These are phyloP conservation scores for Hoplias malabaricus DNA, from an alignment of 2,113 vertebrate genomes.

Conservation along the genomic window DNA sequence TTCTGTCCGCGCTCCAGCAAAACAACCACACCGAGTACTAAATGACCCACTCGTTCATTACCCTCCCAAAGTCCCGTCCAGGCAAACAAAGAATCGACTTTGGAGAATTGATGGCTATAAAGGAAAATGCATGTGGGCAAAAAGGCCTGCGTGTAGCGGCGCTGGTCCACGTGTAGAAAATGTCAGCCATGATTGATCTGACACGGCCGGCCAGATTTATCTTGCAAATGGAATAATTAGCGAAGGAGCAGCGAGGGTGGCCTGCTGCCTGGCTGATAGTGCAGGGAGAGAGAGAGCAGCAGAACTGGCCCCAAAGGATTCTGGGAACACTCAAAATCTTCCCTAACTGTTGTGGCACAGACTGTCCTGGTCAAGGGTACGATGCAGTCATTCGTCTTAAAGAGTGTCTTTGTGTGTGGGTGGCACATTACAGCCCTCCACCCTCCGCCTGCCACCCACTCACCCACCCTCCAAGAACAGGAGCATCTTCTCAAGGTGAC, in stretches of 20 bases:
- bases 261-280: conserved; percentile 81
- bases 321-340: conserved; percentile 63
- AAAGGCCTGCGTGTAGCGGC: conserved; percentile 86
- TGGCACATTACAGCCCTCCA: conserved; percentile 54
- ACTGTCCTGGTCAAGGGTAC: conserved; percentile 75
- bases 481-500: conserved; percentile 71
- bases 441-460: conserved; percentile 15
- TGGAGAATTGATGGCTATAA: conserved; percentile 84
- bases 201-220: conserved; percentile 85
- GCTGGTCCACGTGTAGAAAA: conserved; percentile 78
- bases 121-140: conserved; percentile 85
- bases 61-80: conserved; percentile 79
- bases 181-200: conserved; percentile 89
- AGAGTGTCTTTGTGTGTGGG: conserved; percentile 57
- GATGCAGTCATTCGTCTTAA: conserved; percentile 65
- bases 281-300: conserved; percentile 60
- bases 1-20: neutral
- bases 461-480: conserved; percentile 51
- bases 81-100: conserved; percentile 83
- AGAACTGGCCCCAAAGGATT: conserved; percentile 57
- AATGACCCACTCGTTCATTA: conserved; percentile 83
- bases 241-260: conserved; percentile 83
- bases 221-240: conserved; percentile 92
- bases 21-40: conserved; percentile 26
- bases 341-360: conserved; percentile 66